These are phyloP conservation scores for Origma solitaria DNA, from an alignment of 2,113 vertebrate species.

Conservation along the genomic window DNA sequence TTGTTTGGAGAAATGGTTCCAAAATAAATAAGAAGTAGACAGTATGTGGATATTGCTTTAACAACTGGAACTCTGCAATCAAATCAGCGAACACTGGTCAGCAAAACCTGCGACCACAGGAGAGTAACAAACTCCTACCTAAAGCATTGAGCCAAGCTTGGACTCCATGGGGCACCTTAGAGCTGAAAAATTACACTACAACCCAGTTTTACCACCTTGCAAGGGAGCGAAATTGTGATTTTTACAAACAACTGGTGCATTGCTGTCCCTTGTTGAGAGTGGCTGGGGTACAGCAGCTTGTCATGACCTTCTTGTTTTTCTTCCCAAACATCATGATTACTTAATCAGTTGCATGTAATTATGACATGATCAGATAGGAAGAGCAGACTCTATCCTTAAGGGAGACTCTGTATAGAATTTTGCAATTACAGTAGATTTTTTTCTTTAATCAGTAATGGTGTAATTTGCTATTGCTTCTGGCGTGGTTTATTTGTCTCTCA, in stretches of 20 bases:
- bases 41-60: background rate
- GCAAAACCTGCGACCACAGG: background rate
- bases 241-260: background rate
- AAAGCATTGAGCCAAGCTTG: background rate
- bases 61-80: background rate
- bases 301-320: background rate
- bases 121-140: background rate
- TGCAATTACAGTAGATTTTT: background rate
- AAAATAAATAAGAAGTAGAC: background rate
- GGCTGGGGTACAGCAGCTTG: background rate
- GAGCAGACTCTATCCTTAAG: background rate
- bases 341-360: background rate
- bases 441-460: background rate
- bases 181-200: background rate
- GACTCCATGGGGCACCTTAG: background rate
- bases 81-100: background rate
- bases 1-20: background rate
- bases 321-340: background rate
- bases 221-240: background rate
- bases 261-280: background rate
- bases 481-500: background rate
- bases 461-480: background rate
- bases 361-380: background rate
- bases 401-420: background rate
- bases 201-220: background rate